Percentiles rank a stretch among this genome's conserved stretches.
These are phyloP conservation scores for Lasioglossum malachurum DNA, from an alignment of 2,888 invertebrate species.

Conservation along the genomic window DNA sequence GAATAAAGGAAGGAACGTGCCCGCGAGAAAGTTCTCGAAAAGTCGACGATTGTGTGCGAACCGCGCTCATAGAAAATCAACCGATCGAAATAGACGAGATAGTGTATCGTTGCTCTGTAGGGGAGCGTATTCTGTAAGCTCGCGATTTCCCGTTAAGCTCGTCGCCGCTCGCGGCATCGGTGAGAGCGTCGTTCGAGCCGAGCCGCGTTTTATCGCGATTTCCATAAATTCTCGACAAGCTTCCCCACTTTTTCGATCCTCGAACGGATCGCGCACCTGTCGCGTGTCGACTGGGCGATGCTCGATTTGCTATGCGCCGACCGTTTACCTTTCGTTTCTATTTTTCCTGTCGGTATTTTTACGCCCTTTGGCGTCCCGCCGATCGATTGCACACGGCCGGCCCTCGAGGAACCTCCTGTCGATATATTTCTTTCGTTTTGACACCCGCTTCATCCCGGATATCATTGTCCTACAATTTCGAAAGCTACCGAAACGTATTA, in stretches of 20 bases:
- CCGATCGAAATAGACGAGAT: not conserved
- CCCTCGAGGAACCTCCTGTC: not conserved
- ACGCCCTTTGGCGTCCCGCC: not conserved
- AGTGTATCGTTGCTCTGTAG: not conserved
- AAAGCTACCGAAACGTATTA: not conserved
- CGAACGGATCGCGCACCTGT: conserved; percentile 1
- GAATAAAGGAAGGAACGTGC: not conserved
- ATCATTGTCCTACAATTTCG: not conserved
- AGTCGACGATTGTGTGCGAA: not conserved
- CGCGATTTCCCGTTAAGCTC: not conserved
- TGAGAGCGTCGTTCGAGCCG: not conserved
- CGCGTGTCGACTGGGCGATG: not conserved
- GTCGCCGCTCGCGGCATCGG: not conserved
- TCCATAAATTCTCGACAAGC: not conserved
- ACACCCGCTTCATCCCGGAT: not conserved
- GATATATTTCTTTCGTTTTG: not conserved
- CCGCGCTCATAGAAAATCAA: not conserved
- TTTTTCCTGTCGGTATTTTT: conserved; percentile 2
- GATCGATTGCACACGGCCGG: not conserved
- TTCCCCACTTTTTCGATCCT: not conserved
- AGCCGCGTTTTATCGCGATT: not conserved
- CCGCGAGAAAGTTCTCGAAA: not conserved
- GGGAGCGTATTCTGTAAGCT: not conserved
- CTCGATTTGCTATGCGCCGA: not conserved
- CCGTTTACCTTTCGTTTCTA: conserved; percentile 2